A percentile compares a stretch with the other conserved stretches of the same genome.
Conservation (phyloP, 2,888 invertebrate genomes). For the Megalurothrips usitatus region DNA sequence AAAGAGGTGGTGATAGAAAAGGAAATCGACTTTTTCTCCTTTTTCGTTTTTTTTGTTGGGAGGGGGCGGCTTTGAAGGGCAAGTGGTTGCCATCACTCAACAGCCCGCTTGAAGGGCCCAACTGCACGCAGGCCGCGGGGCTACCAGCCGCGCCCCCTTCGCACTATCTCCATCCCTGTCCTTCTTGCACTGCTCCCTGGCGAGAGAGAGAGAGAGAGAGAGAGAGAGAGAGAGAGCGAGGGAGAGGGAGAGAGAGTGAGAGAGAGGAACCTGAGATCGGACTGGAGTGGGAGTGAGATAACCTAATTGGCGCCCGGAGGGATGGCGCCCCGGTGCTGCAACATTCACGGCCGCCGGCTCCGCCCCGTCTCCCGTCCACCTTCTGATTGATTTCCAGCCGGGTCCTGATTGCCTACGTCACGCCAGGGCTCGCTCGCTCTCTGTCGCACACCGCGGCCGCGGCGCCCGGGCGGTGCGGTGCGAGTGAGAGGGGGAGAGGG, state of each 20-base stretch:
- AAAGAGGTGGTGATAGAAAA: not conserved
- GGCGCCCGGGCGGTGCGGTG: too few species aligned
- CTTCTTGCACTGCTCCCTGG: not conserved
- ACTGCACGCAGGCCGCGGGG: too few species aligned
- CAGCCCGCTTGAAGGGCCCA: not conserved
- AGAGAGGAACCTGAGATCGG: too few species aligned
- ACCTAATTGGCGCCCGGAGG: not conserved
- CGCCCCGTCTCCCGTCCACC: not conserved
- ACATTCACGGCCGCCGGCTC: not conserved
- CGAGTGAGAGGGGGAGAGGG: too few species aligned
- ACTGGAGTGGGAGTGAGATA: not conserved
- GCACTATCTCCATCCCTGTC: not conserved
- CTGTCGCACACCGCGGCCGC: not conserved
- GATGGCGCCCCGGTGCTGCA: not conserved
- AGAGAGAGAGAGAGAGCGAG: not conserved
- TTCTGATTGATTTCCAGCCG: not conserved
- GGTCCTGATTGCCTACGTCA: not conserved
- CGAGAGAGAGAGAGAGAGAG: not conserved
- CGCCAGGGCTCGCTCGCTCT: not conserved
- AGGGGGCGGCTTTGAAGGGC: not conserved
- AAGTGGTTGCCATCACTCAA: not conserved
- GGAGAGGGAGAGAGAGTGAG: not conserved
- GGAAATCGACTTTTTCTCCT: not conserved
- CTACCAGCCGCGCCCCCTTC: not conserved
- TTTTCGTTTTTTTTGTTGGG: not conserved